These are phyloP conservation scores for Zoroaster sp. DNA, from an alignment of 53 echinoderm and acorn worm species.

Conservation along the genomic window DNA sequence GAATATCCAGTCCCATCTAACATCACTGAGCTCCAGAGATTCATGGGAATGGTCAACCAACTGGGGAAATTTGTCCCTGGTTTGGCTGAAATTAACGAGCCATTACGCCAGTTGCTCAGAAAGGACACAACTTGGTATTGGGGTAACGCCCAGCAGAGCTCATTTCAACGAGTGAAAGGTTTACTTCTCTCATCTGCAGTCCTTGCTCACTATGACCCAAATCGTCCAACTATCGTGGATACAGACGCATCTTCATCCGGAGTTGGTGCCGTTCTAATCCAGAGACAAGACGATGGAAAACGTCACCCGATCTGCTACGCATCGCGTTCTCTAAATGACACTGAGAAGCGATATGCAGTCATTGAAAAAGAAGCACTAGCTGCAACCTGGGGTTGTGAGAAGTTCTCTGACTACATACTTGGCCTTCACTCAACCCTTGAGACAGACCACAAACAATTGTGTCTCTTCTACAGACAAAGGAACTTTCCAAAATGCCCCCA, in stretches of 20 bases:
- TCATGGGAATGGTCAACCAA: slow-evolving; percentile 74
- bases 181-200: slow-evolving; percentile 3
- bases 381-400: slow-evolving; percentile 53
- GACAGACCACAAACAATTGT: slow-evolving; percentile 66
- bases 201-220: slow-evolving; percentile 43
- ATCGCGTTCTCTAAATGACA: slow-evolving; percentile 52
- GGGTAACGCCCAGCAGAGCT: slow-evolving; percentile 27
- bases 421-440: slow-evolving; percentile 51
- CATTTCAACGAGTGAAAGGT: slow-evolving; percentile 44
- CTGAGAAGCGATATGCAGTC: slow-evolving; percentile 24
- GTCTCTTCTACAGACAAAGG: slow-evolving; percentile 28
- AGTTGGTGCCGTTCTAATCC: slow-evolving; percentile 51
- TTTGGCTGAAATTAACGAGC: slow-evolving; percentile 34
- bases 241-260: slow-evolving; percentile 59
- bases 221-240: slow-evolving; percentile 45
- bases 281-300: slow-evolving; percentile 46
- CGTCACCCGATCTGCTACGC: slow-evolving; percentile 52
- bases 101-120: slow-evolving; percentile 42
- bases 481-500: slow-evolving; percentile 38
- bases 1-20: slow-evolving; percentile 41
- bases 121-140: slow-evolving; percentile 63
- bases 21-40: slow-evolving; percentile 52
- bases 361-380: slow-evolving; percentile 57
- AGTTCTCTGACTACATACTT: slow-evolving; percentile 47
- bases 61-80: slow-evolving; percentile 64